Base-by-base conservation (phyloP, 2,888 invertebrate species). In the Volucella zonaria region DNA sequence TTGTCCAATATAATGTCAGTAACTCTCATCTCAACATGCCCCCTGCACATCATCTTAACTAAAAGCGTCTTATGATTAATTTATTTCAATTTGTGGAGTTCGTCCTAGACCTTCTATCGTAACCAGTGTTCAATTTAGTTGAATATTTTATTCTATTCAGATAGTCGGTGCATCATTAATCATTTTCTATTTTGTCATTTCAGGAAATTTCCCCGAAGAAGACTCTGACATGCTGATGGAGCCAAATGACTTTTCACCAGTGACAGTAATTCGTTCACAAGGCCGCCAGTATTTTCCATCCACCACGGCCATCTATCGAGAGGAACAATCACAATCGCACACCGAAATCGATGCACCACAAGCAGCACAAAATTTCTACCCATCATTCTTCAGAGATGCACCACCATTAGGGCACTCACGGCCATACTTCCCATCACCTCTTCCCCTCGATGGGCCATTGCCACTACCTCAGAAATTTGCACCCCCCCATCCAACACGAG, bases 321-420 rank as follows among this genome's bases (percentile, higher is more conserved):
- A 88, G 88, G 85, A 89, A n/a, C 89, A 89, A 61, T 89, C 90
- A 88, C 89, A 89, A 61, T 89, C 90, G 88, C 40, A 87, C 89
- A 73, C 87, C 67, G 74, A 88, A 87, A 87, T 88, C 86, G 15
- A 87, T 82, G 56, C 73, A 4, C 89, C 90, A 2, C 95, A 95
- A 75, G 91, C 92, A 1, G 92, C 92, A 15, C 95, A 96, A 89
- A 95, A 94, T 61, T 96, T 96, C 91, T 96, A 96, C 92, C 96
- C 96, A 0, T 94, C 96, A 0, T 97, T 96, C 89, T 95, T 95
- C 89, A 93, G 94, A 87, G 91, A 91, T 82, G 89, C 91, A n/a
- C 93, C 93, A 58, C 93, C 94, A 0, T 92, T 94, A 80, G 94
- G 95, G 38, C 94, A 94, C 86, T 94, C 94, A 0, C 91, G 94